Evolutionary conservation across 2,888 invertebrate genomes (phyloP), one percentile per base, ranked within the genome.

Genomic region (Prionchulus punctatus): DNA sequence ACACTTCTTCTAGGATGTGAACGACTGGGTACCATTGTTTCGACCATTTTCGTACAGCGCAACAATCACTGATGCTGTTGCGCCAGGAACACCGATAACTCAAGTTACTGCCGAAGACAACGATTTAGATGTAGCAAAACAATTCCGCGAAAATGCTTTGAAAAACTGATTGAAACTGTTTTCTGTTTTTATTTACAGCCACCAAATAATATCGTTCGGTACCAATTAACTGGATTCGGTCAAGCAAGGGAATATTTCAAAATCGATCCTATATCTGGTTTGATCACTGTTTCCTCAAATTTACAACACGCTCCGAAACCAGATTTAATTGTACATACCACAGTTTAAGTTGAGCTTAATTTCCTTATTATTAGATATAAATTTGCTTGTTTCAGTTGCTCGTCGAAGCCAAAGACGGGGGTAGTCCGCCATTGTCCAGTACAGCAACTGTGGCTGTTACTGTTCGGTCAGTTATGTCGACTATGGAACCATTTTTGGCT

Each of bases 221-320:
- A 69, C 53, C 59, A 61, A n/a, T 57, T 69, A 4, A 57, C 62
- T 21, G 64, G 64, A 30, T n/a, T n/a, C n/a, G n/a, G n/a, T n/a
- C n/a, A n/a, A n/a, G n/a, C n/a, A n/a, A n/a, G n/a, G n/a, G 57
- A 81, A 55, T 92, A 90, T 88, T 96, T 96, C 74, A 79, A 84
- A 62, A 86, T 96, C 60, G 88, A 94, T 73, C 76, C 83, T 60
- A 79, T 82, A 58, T 85, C 87, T 57, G 96, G 96, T 50, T 76
- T 92, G 66, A 84, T 96, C 3, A 21, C 51, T 7, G 56, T 56
- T 18, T 26, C 51, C 31, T n/a, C 23, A 12, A 43, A 50, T 18
- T 25, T 54, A 26, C 4, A 12, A 4, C 7, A 4, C 7, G 7
- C 21, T 4, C 42, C 36, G 4, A 21, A 43, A 18, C 7, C 4